Percentiles rank a stretch among this genome's conserved stretches.
phyloP scores from a whole-genome alignment of 2,797 vertebrate species.

The Numenius phaeopus region DNA sequence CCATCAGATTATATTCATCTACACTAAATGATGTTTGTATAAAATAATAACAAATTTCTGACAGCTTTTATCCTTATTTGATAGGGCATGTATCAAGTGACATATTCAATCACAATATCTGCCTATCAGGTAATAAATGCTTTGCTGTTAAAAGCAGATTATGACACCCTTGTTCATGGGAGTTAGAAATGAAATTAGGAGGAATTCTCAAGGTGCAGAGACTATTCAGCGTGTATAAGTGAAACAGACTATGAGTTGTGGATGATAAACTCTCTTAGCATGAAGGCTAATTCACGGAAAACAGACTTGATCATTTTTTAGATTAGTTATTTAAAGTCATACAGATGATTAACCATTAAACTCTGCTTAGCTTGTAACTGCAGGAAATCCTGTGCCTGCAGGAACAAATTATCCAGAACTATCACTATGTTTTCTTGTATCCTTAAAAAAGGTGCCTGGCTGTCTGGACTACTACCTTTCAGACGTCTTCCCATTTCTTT shows the following conservation, averaged over 20 bases:
- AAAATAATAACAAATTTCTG: neutral
- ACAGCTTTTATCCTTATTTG: neutral
- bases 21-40: neutral
- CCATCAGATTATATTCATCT: neutral
- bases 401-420: neutral
- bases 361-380: neutral
- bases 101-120: neutral
- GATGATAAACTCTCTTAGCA: neutral
- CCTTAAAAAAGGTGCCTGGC: neutral
- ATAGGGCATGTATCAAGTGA: neutral
- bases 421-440: neutral
- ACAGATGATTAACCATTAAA: neutral
- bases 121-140: neutral
- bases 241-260: neutral
- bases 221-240: neutral
- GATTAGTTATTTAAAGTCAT: neutral
- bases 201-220: neutral
- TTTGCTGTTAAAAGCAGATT: neutral
- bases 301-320: neutral
- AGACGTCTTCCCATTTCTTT: neutral
- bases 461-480: neutral
- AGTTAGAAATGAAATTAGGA: neutral
- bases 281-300: neutral
- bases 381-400: neutral
- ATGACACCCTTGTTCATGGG: neutral